Conservation (phyloP, 2,797 vertebrate genomes). For the Microctenopoma steveboyesi region DNA sequence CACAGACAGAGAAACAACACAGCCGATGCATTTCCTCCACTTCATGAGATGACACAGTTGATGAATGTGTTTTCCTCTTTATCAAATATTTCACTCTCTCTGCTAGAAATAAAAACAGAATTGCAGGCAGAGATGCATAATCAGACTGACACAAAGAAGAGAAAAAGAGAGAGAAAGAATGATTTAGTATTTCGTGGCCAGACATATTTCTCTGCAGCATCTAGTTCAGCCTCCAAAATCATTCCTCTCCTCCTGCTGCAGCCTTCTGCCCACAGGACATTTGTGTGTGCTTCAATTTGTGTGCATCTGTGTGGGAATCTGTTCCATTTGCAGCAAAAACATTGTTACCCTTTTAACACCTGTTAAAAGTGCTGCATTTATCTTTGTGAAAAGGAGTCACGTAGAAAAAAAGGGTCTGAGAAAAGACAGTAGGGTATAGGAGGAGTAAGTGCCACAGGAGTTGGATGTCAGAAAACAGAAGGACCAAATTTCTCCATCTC, state of each 20-base stretch:
- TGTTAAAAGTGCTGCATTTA: conserved; percentile 13
- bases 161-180: conserved; percentile 40
- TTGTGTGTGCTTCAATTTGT: conserved; percentile 1
- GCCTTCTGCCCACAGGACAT: conserved; percentile 53
- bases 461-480: conserved; percentile 3
- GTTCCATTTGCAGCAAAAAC: conserved; percentile 24
- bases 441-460: neutral
- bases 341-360: conserved; percentile 25
- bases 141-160: conserved; percentile 32
- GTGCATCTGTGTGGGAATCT: conserved; percentile 12
- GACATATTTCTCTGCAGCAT: conserved; percentile 48
- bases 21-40: conserved; percentile 26
- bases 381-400: conserved; percentile 18
- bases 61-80: conserved; percentile 45
- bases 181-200: conserved; percentile 47
- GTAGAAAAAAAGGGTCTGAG: neutral
- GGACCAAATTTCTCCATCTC: conserved; percentile 2
- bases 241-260: conserved; percentile 54
- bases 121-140: conserved; percentile 43
- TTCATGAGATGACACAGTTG: conserved; percentile 47
- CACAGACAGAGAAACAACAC: conserved; percentile 36
- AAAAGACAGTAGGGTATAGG: neutral
- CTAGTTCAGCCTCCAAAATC: conserved; percentile 49
- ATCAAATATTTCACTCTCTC: conserved; percentile 47
- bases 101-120: conserved; percentile 41